A percentile compares a stretch with the other conserved stretches of the same genome.
phyloP scores from a whole-genome alignment of 2,888 invertebrate species.

The Drosophila histrio region DNA sequence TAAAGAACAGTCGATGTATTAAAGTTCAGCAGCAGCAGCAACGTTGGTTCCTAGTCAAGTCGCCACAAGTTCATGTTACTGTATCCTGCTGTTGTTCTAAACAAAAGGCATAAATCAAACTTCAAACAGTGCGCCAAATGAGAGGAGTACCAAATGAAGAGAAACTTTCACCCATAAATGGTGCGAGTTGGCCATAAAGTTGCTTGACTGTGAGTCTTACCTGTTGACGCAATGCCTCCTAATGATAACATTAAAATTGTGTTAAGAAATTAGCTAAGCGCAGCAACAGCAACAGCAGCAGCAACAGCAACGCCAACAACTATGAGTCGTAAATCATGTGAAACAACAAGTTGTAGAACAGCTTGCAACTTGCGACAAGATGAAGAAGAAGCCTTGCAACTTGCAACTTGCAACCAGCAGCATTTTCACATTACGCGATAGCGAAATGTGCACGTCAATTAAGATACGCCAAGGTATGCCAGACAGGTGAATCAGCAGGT shows the following conservation, averaged over 20 bases:
- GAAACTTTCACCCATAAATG: conserved; percentile 75
- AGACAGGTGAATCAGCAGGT: conserved; percentile 70
- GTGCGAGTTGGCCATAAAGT: conserved; percentile 56
- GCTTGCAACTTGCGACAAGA: conserved; percentile 35
- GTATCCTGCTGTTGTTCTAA: conserved; percentile 47
- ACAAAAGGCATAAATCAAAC: conserved; percentile 63
- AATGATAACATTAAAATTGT: conserved; percentile 78
- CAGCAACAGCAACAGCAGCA: conserved; percentile 11
- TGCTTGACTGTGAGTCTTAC: neutral
- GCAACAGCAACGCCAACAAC: conserved; percentile 32
- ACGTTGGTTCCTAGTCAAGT: neutral
- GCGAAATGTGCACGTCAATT: conserved; percentile 80
- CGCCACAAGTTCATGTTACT: neutral
- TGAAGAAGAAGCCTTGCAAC: conserved; percentile 1
- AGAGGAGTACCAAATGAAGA: conserved; percentile 23
- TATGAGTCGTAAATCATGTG: conserved; percentile 70
- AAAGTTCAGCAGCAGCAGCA: conserved; percentile 46
- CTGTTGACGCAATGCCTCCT: conserved; percentile 70
- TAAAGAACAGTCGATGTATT: conserved; percentile 1
- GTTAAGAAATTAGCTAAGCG: conserved; percentile 76
- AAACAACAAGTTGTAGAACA: conserved; percentile 48
- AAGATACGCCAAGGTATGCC: conserved; percentile 78
- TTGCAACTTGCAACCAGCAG: conserved; percentile 46
- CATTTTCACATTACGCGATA: conserved; percentile 79
- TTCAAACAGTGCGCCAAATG: conserved; percentile 63